phyloP scores from a whole-genome alignment of 2,888 invertebrate genomes.

The Agrochola litura region DNA sequence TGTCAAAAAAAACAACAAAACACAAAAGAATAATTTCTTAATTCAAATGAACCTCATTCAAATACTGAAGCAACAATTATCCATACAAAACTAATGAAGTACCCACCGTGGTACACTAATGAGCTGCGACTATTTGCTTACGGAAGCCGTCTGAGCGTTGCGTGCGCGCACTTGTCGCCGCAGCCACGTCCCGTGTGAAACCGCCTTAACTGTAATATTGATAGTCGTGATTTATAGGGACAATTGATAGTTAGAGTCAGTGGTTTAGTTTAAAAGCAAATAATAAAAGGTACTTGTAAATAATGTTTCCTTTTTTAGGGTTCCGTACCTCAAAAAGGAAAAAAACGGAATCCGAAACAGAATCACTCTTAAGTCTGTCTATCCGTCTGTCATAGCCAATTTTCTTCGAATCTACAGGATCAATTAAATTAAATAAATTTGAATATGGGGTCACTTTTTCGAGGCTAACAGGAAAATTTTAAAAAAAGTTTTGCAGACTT shows the following conservation, averaged over 20 bases:
- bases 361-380: no score
- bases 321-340: no score
- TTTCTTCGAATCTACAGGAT: no score
- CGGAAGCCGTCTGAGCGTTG: slow-evolving; percentile 56
- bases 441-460: no score
- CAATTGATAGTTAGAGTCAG: slow-evolving; percentile 30
- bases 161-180: slow-evolving; percentile 58
- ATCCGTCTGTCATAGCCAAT: no score
- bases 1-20: background rate
- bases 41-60: slow-evolving; percentile 8
- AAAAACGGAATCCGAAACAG: no score
- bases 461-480: no score
- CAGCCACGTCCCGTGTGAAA: slow-evolving; percentile 55
- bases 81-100: slow-evolving; percentile 35
- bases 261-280: slow-evolving; percentile 6
- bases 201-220: slow-evolving; percentile 57
- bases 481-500: no score
- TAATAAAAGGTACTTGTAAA: background rate
- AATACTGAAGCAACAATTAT: slow-evolving; percentile 28
- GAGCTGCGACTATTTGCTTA: slow-evolving; percentile 61
- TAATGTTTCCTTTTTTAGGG: no score
- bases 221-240: slow-evolving; percentile 54
- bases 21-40: background rate
- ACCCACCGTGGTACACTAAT: slow-evolving; percentile 47
- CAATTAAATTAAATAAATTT: no score